Evolutionary conservation across 2,888 invertebrate genomes (phyloP).

Genomic region (Cryptops parisi): DNA sequence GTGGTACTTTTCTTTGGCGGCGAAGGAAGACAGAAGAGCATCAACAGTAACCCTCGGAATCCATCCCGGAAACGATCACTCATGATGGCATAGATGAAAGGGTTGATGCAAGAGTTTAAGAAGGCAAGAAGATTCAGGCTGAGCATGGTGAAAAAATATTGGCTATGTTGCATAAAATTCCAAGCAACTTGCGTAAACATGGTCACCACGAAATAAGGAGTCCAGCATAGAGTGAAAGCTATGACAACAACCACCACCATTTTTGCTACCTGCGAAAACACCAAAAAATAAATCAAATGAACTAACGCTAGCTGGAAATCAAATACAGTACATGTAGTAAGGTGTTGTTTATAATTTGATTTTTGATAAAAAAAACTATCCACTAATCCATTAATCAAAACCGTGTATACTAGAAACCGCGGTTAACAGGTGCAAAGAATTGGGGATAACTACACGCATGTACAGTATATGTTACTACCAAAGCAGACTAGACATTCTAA

Average conservation of each 20-base stretch:
- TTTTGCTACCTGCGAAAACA: slow-evolving; percentile 31
- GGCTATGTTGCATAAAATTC: slow-evolving; percentile 29
- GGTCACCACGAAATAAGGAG: slow-evolving; percentile 34
- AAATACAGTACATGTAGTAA: too few species aligned
- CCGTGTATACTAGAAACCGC: too few species aligned
- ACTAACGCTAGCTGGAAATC: too few species aligned
- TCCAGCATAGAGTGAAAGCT: slow-evolving; percentile 34
- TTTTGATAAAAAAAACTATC: too few species aligned
- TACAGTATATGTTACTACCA: too few species aligned
- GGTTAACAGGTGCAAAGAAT: too few species aligned
- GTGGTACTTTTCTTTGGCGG: too few species aligned
- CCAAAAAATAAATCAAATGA: slow-evolving; percentile 11
- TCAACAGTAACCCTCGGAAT: slow-evolving; percentile 1
- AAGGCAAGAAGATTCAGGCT: slow-evolving; percentile 34
- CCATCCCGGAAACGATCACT: slow-evolving; percentile 30
- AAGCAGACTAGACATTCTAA: too few species aligned
- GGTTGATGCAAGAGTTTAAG: slow-evolving; percentile 35
- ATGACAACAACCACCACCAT: slow-evolving; percentile 36
- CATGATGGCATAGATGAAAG: slow-evolving; percentile 36
- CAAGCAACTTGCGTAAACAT: slow-evolving; percentile 32
- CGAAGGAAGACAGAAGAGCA: too few species aligned
- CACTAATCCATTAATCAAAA: too few species aligned
- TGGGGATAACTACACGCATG: too few species aligned
- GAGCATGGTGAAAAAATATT: slow-evolving; percentile 36
- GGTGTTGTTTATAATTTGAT: too few species aligned